Base-by-base conservation (phyloP, 2,113 vertebrate species). In the Neoarius graeffei region DNA sequence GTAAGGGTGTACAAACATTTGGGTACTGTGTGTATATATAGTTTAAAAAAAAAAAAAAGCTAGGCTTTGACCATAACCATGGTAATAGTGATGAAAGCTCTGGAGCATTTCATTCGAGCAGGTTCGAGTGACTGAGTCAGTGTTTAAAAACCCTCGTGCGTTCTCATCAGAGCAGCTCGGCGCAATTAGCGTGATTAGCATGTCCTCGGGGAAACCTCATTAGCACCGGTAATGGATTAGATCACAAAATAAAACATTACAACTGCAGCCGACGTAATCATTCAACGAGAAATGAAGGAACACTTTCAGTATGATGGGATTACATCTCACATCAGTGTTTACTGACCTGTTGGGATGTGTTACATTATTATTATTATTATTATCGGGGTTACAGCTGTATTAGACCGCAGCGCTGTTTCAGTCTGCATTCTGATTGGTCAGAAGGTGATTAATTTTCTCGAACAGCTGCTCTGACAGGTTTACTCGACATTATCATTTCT, bases 181-280 rank as follows among this genome's bases (percentile, higher is more conserved):
- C 50, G 69, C 84, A n/a, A 13, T 60, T 48, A 62, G 30, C 8
- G 56, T 85, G 69, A 76, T 85, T 76, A 76, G 27, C 27, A 10
- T 8, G 69, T 35, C 84, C 84, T 76, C 62, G 20, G 54, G 52
- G 35, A 59, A 73, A 62, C 30, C 67, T 74, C 27, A 42, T 35
- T 71, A 74, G 52, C 54, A 59, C 27, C 56, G 27, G 67, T 73
- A 85, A 85, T 85, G 83, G 83, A 74, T 76, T 50, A 9, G 69
- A 76, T 74, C 69, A 59, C 69, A 60, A 74, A 56, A 54, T 54
- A 79, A 54, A 79, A 15, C 76, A 79, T 79, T 27, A 54, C 23
- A 7, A 30, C 50, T n/a, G 23, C 13, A 54, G 23, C 73, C 73
- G 25, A 50, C 73, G 14, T 79, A 54, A 79, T 56, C 76, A 79